Base-by-base conservation (phyloP, 2,113 vertebrate species). In the Steatornis caripensis region DNA sequence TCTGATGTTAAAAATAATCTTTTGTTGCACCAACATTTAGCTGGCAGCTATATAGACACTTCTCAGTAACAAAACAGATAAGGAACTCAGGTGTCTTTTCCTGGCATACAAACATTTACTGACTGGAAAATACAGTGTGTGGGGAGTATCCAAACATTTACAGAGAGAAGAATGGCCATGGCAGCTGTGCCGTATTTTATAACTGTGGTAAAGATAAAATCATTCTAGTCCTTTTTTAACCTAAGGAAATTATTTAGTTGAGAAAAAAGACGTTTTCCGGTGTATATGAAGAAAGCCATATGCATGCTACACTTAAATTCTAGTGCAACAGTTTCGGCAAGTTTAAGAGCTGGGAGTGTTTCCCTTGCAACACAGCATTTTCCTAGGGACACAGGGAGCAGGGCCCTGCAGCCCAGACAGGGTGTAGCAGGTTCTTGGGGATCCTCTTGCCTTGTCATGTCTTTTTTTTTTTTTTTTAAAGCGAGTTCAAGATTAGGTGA, bases 351-450 rank as follows among this genome's bases (percentile, higher is more conserved):
- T 84, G 68, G 10, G 30, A 55, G 3, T 21, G 2, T 89, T 84
- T 62, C 60, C 48, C 27, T 53, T 48, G 30, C 0, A 4, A 1
- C 10, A 29, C 2, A 1, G 1, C 0, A 0, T 36, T 86, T 86
- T 43, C 32, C 13, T 39, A 37, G 23, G n/a, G 46, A 43, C 12
- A 11, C 0, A 1, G 0, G 5, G 14, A 68, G 24, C 26, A 78
- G 68, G 10, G 10, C 4, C n/a, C 43, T 0, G 0, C 9, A 41
- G 26, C 16, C 11, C 37, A 57, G 26, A 11, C 3, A 69, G n/a
- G 15, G 20, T 71, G 26, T 36, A 62, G 32, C 1, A 51, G 16
- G 17, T 30, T 85, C 27, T 26, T 0, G 3, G 29, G 46, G 13
- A 54, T 81, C 49, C 11, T 76, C 65, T 18, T 30, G 14, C 45